phyloP scores from a whole-genome alignment of 2,888 invertebrate species.

The Epinotia demarniana region DNA sequence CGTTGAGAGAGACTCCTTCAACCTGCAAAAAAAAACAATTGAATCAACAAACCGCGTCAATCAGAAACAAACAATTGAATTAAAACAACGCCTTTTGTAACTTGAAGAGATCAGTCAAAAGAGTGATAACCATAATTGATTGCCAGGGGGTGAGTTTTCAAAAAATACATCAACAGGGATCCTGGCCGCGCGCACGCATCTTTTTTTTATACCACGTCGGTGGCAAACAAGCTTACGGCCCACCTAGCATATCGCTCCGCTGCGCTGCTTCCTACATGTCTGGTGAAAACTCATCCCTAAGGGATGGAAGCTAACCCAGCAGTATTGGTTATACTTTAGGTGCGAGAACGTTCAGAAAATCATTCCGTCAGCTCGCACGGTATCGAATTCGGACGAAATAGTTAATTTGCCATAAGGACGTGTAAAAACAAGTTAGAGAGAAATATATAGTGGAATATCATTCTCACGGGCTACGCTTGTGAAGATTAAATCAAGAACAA shows the following conservation, averaged over 20 bases:
- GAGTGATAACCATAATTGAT: neutral
- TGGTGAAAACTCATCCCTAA: too few relatives aligned
- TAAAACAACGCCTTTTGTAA: neutral
- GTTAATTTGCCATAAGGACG: neutral
- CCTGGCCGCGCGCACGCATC: too few relatives aligned
- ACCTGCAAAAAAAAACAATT: slow-evolving; percentile 69
- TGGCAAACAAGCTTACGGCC: too few relatives aligned
- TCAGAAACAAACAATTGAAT: too few relatives aligned
- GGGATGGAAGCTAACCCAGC: neutral
- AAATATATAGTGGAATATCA: neutral
- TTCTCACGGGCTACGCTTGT: neutral
- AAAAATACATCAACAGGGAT: too few relatives aligned
- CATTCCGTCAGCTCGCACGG: too few relatives aligned
- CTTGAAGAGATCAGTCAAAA: too few relatives aligned
- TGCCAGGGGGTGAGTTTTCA: too few relatives aligned
- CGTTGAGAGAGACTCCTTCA: slow-evolving; percentile 92
- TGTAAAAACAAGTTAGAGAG: neutral
- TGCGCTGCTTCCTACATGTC: too few relatives aligned
- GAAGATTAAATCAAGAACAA: neutral
- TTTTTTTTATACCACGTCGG: too few relatives aligned
- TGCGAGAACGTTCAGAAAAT: too few relatives aligned
- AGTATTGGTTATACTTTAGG: neutral
- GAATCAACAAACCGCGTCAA: neutral
- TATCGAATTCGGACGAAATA: neutral
- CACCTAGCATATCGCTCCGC: too few relatives aligned